Conservation (phyloP, 1,140 invertebrate species). For the Drosophila mauritiana region DNA sequence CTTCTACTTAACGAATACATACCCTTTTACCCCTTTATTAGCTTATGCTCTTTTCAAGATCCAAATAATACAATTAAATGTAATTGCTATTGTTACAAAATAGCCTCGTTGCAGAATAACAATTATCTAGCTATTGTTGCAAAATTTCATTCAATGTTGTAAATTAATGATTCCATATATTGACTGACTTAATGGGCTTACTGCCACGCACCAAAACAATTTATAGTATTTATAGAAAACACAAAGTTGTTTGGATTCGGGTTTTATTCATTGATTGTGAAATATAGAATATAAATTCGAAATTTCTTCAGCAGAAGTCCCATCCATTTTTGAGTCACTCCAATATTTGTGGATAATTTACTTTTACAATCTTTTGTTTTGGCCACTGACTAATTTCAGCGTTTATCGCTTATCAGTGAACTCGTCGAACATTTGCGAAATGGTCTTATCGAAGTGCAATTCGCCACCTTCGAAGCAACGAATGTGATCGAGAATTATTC, state of each 20-base stretch:
- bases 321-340: not conserved
- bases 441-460: slow-evolving; percentile 16
- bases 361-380: slow-evolving; percentile 20
- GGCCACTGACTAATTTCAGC: slow-evolving; percentile 12
- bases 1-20: too few species aligned
- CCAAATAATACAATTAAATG: slow-evolving; percentile 11
- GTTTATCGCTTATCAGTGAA: slow-evolving; percentile 6
- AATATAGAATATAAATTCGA: not conserved
- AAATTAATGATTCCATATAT: slow-evolving; percentile 17
- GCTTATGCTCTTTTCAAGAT: slow-evolving; percentile 6
- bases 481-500: not conserved
- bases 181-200: slow-evolving; percentile 1
- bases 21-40: not conserved
- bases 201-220: not conserved
- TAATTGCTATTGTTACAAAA: slow-evolving; percentile 21
- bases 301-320: too few species aligned
- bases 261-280: not conserved
- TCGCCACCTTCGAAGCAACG: slow-evolving; percentile 3
- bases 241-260: not conserved
- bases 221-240: not conserved
- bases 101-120: slow-evolving; percentile 18
- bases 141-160: slow-evolving; percentile 18
- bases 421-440: not conserved
- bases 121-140: slow-evolving; percentile 32
- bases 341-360: slow-evolving; percentile 1